Conservation (phyloP, 2,113 vertebrate species). For the Raja brachyura region DNA sequence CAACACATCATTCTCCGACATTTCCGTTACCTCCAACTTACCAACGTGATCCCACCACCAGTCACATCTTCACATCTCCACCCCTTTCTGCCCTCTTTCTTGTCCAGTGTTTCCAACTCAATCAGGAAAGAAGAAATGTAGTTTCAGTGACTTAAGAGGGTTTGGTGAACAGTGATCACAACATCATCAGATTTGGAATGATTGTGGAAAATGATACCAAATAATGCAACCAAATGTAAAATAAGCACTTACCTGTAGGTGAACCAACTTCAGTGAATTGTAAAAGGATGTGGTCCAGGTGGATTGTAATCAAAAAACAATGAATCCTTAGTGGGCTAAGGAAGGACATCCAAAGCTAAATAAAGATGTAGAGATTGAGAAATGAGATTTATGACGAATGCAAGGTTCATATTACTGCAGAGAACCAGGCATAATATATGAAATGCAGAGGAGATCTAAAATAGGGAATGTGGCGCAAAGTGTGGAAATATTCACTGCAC, state of each 20-base stretch:
- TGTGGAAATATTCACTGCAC: neutral
- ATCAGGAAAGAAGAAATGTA: neutral
- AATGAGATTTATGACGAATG: neutral
- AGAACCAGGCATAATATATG: neutral
- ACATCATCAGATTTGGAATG: neutral
- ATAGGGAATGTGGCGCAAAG: neutral
- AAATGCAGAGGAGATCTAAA: neutral
- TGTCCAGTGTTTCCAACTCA: neutral
- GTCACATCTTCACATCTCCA: no score
- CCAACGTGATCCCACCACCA: no score
- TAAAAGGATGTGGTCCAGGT: neutral
- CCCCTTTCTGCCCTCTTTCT: no score
- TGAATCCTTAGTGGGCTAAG: neutral
- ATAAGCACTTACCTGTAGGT: neutral
- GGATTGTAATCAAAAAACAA: neutral
- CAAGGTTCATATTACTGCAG: neutral
- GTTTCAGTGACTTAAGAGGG: neutral
- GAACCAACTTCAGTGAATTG: neutral
- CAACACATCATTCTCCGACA: no score
- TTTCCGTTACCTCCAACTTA: no score
- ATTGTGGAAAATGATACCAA: neutral
- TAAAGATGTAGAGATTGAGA: neutral
- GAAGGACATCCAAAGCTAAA: neutral
- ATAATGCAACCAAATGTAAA: neutral
- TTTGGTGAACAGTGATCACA: neutral